Base-by-base conservation (phyloP, 2,888 invertebrate genomes). In the Drosophila algonquin region DNA sequence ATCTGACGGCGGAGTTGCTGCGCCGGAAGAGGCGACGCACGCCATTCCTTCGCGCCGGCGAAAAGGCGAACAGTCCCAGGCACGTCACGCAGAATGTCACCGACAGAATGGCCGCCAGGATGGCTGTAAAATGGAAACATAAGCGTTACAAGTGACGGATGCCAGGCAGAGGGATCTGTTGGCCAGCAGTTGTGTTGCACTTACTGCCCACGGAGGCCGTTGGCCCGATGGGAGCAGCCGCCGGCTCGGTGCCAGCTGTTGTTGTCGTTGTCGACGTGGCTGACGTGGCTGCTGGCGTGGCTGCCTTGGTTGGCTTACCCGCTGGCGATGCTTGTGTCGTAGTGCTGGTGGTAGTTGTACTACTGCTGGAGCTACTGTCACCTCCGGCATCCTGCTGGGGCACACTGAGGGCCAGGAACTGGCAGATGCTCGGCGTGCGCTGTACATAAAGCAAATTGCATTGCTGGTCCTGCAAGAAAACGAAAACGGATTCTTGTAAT, bases 401-500 rank as follows among this genome's bases (percentile, higher is more conserved):
- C 48, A 75, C 67, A n/a, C 24, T 69, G 21, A 91, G 76, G 16
- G 91, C 90, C 58, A 92, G 79, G 57, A 92, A 91, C 35, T 83
- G 79, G 67, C 92, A 92, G 76, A 92, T 91, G 77, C 89, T 90
- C 21, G 92, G 90, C 40, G 91, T 91, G 47, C 85, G 89, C 70
- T 91, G 92, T 52, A 86, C 90, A 70, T 91, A 87, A 56, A 92
- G 80, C 73, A 92, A 80, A 79, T 89, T 90, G 75, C 92, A 91
- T 73, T 89, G 80, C 44, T 80, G 75, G 59, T 75, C 81, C 91
- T 91, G 76, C 50, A 77, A 63, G 61, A 51, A 53, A 64, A 52
- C 24, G 69, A 30, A 56, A 24, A 57, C 52, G 77, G 60, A 61
- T 75, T 56, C 73, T 65, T 75, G 75, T 80, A 88, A 83, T 83